Evolutionary conservation across 1,140 invertebrate genomes (phyloP).

Genomic region (Drosophila willistoni): DNA sequence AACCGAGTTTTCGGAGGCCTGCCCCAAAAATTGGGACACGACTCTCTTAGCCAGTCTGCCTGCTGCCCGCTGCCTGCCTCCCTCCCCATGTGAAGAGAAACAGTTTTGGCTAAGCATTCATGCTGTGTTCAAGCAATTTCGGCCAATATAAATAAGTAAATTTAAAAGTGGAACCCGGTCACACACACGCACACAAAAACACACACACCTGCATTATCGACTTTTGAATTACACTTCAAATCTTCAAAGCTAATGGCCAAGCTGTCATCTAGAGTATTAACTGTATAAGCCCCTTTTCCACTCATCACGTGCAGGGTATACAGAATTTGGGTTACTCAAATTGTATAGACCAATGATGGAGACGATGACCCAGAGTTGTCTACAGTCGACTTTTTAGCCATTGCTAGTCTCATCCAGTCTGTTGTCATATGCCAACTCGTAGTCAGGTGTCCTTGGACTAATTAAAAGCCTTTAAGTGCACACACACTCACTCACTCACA

Average conservation of each 20-base stretch:
- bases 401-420: conserved; percentile 37
- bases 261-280: no score
- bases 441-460: conserved; percentile 72
- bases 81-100: conserved; percentile 14
- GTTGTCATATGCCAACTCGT: conserved; percentile 49
- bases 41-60: no score
- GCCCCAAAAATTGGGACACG: conserved; percentile 16
- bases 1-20: conserved; percentile 19
- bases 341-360: not conserved
- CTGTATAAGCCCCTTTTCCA: no score
- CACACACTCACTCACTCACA: not conserved
- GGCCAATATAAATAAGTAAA: conserved; percentile 70
- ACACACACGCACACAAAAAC: not conserved
- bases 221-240: no score
- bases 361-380: conserved; percentile 28
- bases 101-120: not conserved
- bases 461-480: conserved; percentile 65
- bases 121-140: conserved; percentile 58
- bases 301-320: not conserved
- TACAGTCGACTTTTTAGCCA: conserved; percentile 9
- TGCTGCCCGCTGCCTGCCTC: not conserved
- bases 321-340: conserved; percentile 21
- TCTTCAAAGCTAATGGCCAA: no score
- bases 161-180: conserved; percentile 50
- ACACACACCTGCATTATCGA: no score